phyloP scores from a whole-genome alignment of 2,888 invertebrate genomes.

The Sinohyriopsis cumingii region DNA sequence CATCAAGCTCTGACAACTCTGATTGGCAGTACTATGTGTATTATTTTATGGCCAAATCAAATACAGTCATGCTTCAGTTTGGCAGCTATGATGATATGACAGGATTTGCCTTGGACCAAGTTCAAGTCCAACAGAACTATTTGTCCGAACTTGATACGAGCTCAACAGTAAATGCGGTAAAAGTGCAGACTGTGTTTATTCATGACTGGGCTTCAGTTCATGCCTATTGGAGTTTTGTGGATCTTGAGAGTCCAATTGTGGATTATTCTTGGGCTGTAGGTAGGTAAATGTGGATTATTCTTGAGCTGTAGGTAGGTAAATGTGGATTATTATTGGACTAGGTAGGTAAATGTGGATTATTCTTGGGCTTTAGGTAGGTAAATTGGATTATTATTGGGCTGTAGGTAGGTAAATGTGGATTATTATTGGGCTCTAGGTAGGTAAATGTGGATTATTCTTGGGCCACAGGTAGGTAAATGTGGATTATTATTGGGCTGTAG shows the following conservation, averaged over 20 bases:
- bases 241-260: constrained; percentile 20
- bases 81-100: constrained; percentile 5
- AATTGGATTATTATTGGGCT: too few relatives aligned
- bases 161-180: constrained; percentile 9
- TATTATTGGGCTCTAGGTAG: constrained; percentile 32
- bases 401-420: constrained; percentile 1
- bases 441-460: too few relatives aligned
- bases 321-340: too few relatives aligned
- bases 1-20: too few relatives aligned
- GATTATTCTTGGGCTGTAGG: constrained; percentile 33
- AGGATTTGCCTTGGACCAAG: constrained; percentile 18
- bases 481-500: constrained; percentile 29
- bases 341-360: too few relatives aligned
- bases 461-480: not conserved
- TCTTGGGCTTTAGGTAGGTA: too few relatives aligned
- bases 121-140: constrained; percentile 10
- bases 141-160: not conserved
- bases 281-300: constrained; percentile 1
- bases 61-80: constrained; percentile 5
- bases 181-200: constrained; percentile 17
- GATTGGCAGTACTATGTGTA: constrained; percentile 27
- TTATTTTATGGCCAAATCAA: constrained; percentile 8
- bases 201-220: constrained; percentile 33
- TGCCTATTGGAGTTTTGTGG: constrained; percentile 24
- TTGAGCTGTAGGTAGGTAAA: too few relatives aligned